Conservation (phyloP, 2,888 invertebrate species). For the Lochmaea crataegi region DNA sequence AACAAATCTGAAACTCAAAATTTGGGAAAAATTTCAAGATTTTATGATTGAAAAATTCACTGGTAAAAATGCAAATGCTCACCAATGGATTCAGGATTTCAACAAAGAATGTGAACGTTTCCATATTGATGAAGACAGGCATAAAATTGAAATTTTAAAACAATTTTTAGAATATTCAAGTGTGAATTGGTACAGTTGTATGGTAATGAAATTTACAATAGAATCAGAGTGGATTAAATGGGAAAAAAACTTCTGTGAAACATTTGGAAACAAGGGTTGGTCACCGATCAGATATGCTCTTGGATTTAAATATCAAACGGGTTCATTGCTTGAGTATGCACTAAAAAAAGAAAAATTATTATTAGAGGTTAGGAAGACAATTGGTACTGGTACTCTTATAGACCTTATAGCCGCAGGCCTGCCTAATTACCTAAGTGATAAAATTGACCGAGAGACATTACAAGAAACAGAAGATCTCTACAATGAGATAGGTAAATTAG, state of each 20-base stretch:
- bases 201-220: conserved; percentile 1
- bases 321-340: neutral
- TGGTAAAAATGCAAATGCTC: too few relatives aligned
- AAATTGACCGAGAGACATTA: conserved; percentile 11
- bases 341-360: neutral
- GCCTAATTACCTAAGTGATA: conserved; percentile 1
- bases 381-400: conserved; percentile 8
- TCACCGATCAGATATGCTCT: conserved; percentile 2
- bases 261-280: conserved; percentile 6
- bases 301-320: too few relatives aligned
- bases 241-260: conserved; percentile 1
- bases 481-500: neutral
- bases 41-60: too few relatives aligned
- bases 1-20: too few relatives aligned
- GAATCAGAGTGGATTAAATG: neutral
- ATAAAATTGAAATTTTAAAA: neutral
- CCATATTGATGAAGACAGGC: neutral
- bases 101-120: conserved; percentile 2
- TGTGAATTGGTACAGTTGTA: conserved; percentile 7
- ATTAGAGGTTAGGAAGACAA: conserved; percentile 10
- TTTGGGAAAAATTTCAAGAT: too few relatives aligned
- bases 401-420: conserved; percentile 7
- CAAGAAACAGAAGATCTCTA: neutral
- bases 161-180: neutral
- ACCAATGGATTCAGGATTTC: neutral